phyloP scores from a whole-genome alignment of 1,140 invertebrate species.

The Oscheius sp. region DNA sequence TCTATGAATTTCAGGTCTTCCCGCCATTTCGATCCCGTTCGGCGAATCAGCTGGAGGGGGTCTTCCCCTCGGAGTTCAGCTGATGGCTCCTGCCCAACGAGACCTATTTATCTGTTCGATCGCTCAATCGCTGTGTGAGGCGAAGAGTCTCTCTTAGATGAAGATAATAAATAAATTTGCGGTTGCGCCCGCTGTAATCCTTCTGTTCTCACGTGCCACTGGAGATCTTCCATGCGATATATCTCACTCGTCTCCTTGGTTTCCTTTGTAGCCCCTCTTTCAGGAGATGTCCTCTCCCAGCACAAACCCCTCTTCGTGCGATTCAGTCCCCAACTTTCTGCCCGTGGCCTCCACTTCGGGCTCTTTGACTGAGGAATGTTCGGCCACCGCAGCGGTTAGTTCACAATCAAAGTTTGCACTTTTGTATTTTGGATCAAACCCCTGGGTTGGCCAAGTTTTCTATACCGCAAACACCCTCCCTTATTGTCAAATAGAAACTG shows the following conservation, averaged over 20 bases:
- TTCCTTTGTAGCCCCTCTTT: not conserved
- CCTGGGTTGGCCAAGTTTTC: not conserved
- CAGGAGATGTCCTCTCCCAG: not conserved
- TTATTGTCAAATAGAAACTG: no score
- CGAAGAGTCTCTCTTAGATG: no score
- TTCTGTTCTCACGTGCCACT: not conserved
- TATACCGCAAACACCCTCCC: not conserved
- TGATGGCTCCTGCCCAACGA: conserved; percentile 71
- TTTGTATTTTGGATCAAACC: no score
- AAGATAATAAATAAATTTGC: not conserved
- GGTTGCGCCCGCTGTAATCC: not conserved
- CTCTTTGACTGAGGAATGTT: no score
- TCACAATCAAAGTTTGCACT: no score
- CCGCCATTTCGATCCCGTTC: conserved; percentile 84
- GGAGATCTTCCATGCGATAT: not conserved
- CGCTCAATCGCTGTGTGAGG: not conserved
- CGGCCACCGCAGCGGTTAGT: no score
- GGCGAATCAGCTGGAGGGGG: conserved; percentile 71
- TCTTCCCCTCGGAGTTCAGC: conserved; percentile 83
- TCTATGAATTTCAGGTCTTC: conserved; percentile 69
- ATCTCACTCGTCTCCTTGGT: not conserved
- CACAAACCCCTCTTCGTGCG: not conserved
- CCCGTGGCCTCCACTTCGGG: no score
- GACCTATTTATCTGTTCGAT: not conserved
- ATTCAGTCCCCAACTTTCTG: no score